Evolutionary conservation across 2,888 invertebrate species (phyloP), one percentile per base, ranked within the genome.

Genomic region (Marronus borbonicus): DNA sequence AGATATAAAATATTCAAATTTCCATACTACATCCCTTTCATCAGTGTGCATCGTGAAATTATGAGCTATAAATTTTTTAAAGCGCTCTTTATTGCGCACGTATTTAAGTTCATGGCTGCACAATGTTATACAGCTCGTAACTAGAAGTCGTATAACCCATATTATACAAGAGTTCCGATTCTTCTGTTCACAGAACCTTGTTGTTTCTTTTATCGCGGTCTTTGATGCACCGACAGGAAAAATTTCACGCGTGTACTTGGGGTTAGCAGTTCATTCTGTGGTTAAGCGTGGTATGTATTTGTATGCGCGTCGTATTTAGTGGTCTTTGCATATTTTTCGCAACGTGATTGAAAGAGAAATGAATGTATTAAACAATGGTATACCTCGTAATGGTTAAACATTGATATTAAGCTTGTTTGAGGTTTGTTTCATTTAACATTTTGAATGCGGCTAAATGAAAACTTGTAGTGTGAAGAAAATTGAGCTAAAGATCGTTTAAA

Each of bases 71-170:
- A 58, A 24, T 28, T 14, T 62, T 62, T 62, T 62, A 62, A 62
- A 5, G 28, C 28, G 14, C 28, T 28, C 62, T 62, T 62, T 62
- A 62, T 28, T 62, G 62, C 62, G 31, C 14, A 31, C 24, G 28
- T 28, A 62, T 62, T 36, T 28, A 62, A 62, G 31, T 62, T 62
- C 62, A 62, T 62, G 62, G 62, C 28, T 31, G 14, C 62, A 52
- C 24, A 39, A 68, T 50, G 50, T 28, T 68, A 68, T 52, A 58
- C 55, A n/a, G 50, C 50, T 68, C 49, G 50, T 68, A 68, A 68
- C 68, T 68, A 68, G 68, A 68, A 68, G 68, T 68, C 68, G 68
- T 68, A 68, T 68, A 68, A 50, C 50, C 68, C 28, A 52, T 50
- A 52, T 68, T 50, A 68, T 44, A 44, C 50, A 68, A 68, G 39